Conservation (phyloP, 2,888 invertebrate genomes). For the Ophion obscuratus region DNA sequence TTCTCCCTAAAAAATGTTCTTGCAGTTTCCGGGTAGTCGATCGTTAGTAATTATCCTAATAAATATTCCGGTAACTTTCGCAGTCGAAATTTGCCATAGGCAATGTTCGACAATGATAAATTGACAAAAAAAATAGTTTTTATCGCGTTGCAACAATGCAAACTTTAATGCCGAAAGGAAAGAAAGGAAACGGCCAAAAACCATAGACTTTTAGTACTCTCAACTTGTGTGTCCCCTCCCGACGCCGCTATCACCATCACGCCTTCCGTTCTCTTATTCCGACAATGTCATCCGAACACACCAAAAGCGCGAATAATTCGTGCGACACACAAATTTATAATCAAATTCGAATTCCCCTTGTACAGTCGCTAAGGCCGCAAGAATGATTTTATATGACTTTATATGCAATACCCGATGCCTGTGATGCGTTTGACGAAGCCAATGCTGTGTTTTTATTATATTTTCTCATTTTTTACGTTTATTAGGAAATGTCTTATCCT, state of each 20-base stretch:
- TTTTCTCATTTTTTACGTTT: constrained; percentile 14
- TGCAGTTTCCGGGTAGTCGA: no score
- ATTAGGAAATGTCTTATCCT: constrained; percentile 53
- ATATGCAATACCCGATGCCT: background rate
- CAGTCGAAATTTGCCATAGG: no score
- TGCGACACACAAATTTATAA: no score
- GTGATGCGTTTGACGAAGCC: background rate
- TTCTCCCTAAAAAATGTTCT: no score
- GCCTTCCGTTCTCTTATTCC: background rate
- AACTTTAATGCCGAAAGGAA: background rate
- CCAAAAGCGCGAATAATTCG: background rate
- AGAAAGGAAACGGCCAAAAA: constrained; percentile 46
- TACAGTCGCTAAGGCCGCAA: no score
- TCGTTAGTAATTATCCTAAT: no score
- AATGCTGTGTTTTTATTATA: background rate
- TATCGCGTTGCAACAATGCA: background rate
- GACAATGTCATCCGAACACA: background rate
- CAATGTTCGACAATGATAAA: no score
- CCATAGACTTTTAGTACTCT: constrained; percentile 56
- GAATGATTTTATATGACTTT: background rate
- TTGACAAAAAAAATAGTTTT: background rate
- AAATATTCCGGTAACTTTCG: no score
- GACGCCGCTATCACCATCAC: background rate
- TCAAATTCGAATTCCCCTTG: no score
- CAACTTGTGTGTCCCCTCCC: constrained; percentile 34